Evolutionary conservation across 2,797 vertebrate species (phyloP), one percentile per base, ranked within the genome.

Genomic region (Poecilia wingei): DNA sequence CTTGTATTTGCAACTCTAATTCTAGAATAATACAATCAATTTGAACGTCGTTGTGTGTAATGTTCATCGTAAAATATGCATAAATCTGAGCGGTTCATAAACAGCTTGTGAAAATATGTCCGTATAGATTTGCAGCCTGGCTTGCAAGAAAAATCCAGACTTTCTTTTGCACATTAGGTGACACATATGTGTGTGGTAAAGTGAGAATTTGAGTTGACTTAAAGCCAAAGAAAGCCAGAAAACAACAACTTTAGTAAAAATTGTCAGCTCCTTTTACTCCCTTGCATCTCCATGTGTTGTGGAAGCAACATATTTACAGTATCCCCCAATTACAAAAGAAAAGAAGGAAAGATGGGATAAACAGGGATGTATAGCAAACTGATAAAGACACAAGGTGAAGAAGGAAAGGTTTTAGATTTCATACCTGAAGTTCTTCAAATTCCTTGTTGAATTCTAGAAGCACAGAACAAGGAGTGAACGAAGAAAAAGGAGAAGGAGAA

Each of bases 91-190:
- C 16, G 6, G 22, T 69, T 43, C 41, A 43, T 12, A 69, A 25
- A 43, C 39, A 43, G 22, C 10, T 69, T 43, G 39, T 36, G 28
- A 49, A 72, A 49, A 72, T 33, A 33, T 72, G 46, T 33, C 33
- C 33, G 16, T 22, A 51, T 28, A 25, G 20, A 5, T 14, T 68
- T 68, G 9, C 36, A 39, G 36, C 20, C 22, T 41, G 64, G 4
- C 36, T 68, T 22, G 36, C 20, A 41, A 68, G 36, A 39, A 53
- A 66, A 22, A 66, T 66, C 20, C 66, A 6, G 41, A 36, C 39
- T 69, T 66, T 69, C 25, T 25, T 69, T 69, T 69, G 36, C 66
- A 69, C 66, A 45, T 69, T 25, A 69, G 25, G 66, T 43, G 66
- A n/a, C 39, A 69, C 22, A 69, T 69, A 43, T 69, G 66, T 69